Base-by-base conservation (phyloP, 2,888 invertebrate genomes). In the Altica lythri region DNA sequence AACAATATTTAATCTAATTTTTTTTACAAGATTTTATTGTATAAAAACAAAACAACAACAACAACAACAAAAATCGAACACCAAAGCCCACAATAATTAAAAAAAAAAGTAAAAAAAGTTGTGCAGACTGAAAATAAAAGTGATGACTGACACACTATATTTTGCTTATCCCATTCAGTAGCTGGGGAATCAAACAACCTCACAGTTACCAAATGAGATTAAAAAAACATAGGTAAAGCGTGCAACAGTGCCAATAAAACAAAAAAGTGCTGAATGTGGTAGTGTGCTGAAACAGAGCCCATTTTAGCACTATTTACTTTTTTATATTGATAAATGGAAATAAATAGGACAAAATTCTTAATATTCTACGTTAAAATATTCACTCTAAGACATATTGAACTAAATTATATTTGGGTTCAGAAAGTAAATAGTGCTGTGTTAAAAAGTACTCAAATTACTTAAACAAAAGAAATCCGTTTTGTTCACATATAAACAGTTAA, bases 161-260 rank as follows among this genome's bases (percentile, higher is more conserved):
- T 84, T 79, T 81, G 86, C 83, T 83, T 86, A 90, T 86, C 90
- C 86, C 90, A 89, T 84, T 84, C 83, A 86, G 89, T 87, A 87
- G 86, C 86, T 89, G 90, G 89, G 89, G 81, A 73, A 73, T 66
- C 64, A 71, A 74, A 71, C 68, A 79, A 80, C 83, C 92, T 92
- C 94, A 93, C 91, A 92, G 91, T 94, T 94, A 95, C 94, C 91
- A 90, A 89, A 92, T 94, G 95, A 95, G 94, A 95, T 95, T 95
- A 89, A 84, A 85, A 86, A 83, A 86, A 82, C 80, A 79, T 77
- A 79, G 73, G 72, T 66, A 65, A 75, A 72, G 72, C 72, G 73
- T 72, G 74, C 72, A 72, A 66, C 60, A 63, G 60, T 60, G 60
- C 60, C 55, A 47, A 53, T 27, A 62, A 54, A 60, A 54, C 42